Percentiles rank a stretch among this genome's conserved stretches.
phyloP scores from a whole-genome alignment of 1,140 invertebrate species.

The Drosophila repletoides region DNA sequence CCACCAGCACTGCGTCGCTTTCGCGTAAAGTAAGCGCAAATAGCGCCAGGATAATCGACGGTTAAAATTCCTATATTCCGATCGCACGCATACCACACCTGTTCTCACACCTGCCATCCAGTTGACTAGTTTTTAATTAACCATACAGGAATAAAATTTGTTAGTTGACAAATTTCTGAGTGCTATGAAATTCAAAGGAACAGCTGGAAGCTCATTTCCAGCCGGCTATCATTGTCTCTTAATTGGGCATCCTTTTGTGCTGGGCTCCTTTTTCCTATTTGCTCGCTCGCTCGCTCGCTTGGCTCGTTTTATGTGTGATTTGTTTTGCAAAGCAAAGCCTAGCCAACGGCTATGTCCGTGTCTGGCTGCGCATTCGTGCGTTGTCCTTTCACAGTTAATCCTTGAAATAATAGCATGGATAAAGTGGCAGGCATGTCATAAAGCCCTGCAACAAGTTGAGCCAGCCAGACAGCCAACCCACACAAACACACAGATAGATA shows the following conservation, averaged over 20 bases:
- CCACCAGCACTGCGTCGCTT: slow-evolving; percentile 69
- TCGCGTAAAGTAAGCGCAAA: slow-evolving; percentile 54
- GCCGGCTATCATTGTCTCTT: slow-evolving; percentile 15
- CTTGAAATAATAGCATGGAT: slow-evolving; percentile 78
- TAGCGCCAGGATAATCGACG: slow-evolving; percentile 1
- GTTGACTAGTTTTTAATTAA: slow-evolving; percentile 50
- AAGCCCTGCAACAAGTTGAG: slow-evolving; percentile 77
- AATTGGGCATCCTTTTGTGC: slow-evolving; percentile 31
- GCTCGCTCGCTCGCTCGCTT: not conserved
- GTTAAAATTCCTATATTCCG: slow-evolving; percentile 63
- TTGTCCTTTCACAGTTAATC: slow-evolving; percentile 72
- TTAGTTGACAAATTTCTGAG: slow-evolving; percentile 44
- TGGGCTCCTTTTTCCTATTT: slow-evolving; percentile 16
- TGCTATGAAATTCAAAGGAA: too few relatives aligned
- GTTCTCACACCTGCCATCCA: slow-evolving; percentile 25
- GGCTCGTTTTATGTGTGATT: slow-evolving; percentile 50
- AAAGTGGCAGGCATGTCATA: slow-evolving; percentile 67
- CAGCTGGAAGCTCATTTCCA: slow-evolving; percentile 20
- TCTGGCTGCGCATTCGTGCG: slow-evolving; percentile 52
- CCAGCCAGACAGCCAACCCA: slow-evolving; percentile 34
- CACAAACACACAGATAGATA: slow-evolving; percentile 16
- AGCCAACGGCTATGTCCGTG: slow-evolving; percentile 19
- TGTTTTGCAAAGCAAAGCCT: slow-evolving; percentile 61
- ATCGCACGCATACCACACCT: slow-evolving; percentile 18
- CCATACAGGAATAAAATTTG: slow-evolving; percentile 64